Conservation (phyloP, 2,888 invertebrate genomes). For the Amphipoea oculea region DNA sequence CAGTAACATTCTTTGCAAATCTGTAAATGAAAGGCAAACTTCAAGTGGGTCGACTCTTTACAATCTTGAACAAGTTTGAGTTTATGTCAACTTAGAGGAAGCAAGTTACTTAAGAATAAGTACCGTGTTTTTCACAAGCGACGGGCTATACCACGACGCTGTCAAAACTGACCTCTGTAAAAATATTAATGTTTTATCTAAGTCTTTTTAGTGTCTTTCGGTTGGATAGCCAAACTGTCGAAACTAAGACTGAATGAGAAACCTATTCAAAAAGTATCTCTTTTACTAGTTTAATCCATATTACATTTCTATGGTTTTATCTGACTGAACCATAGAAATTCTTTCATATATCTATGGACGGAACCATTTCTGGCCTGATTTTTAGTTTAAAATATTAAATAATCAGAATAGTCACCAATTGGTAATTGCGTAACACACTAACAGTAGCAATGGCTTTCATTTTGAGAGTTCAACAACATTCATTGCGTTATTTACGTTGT, state of each 20-base stretch:
- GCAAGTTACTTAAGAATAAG: slow-evolving; percentile 16
- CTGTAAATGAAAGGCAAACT: slow-evolving; percentile 53
- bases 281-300: not conserved
- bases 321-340: not conserved
- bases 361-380: not conserved
- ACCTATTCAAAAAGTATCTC: not conserved
- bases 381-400: not conserved
- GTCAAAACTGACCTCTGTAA: not conserved
- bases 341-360: no score
- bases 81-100: slow-evolving; percentile 29
- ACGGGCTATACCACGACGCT: not conserved
- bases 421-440: no score
- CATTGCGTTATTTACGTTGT: no score
- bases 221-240: not conserved
- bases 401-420: no score
- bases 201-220: not conserved
- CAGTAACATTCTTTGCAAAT: slow-evolving; percentile 34
- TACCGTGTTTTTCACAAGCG: slow-evolving; percentile 14
- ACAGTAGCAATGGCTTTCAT: no score
- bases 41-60: slow-evolving; percentile 43
- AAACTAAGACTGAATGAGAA: not conserved
- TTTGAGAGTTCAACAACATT: no score
- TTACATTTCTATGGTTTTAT: not conserved
- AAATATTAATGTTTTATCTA: slow-evolving; percentile 1
- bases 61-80: slow-evolving; percentile 40